Evolutionary conservation across 2,888 invertebrate genomes (phyloP), one percentile per base, ranked within the genome.

Genomic region (Periphyllus acericola): DNA sequence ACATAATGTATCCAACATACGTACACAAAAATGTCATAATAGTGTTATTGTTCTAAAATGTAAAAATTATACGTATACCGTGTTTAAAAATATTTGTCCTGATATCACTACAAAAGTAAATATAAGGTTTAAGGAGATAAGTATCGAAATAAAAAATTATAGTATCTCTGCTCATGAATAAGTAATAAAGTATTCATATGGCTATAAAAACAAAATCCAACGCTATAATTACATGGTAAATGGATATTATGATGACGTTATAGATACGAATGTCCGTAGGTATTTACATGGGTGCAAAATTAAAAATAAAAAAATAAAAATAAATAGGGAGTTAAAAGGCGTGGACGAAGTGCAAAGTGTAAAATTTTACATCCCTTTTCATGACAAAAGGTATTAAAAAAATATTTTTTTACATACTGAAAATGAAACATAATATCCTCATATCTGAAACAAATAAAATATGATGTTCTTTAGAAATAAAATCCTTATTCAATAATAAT

Each of bases 311-410:
- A 72, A 34, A 72, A 71, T 71, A 25, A 6, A 32, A n/a, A n/a
- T n/a, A n/a, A n/a, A n/a, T n/a, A n/a, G n/a, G 3, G n/a, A 21
- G 3, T 36, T 29, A 29, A 36, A 74, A 34, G 46, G 72, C 72
- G 34, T 25, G 29, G 19, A 40, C 29, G 0, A 32, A 76, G 32
- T 21, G 29, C 11, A 3, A 32, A 66, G 32, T 46, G 78, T 79
- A n/a, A 66, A 85, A 71, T 52, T 71, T 46, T 34, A n/a, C 34
- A 66, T 29, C 29, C 5, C 46, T 3, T 72, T n/a, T 25, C 85
- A 21, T 85, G 85, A 36, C 68, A 34, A 79, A 85, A 79, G 14
- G 52, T 34, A 85, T 85, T 79, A 71, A 85, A 85, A 71, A 14
- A 29, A 74, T 34, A 75, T 34, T 60, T 34, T 40, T 84, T 84